Evolutionary conservation across 2,113 vertebrate genomes (phyloP), one percentile per base, ranked within the genome.

Genomic region (Talpa occidentalis): DNA sequence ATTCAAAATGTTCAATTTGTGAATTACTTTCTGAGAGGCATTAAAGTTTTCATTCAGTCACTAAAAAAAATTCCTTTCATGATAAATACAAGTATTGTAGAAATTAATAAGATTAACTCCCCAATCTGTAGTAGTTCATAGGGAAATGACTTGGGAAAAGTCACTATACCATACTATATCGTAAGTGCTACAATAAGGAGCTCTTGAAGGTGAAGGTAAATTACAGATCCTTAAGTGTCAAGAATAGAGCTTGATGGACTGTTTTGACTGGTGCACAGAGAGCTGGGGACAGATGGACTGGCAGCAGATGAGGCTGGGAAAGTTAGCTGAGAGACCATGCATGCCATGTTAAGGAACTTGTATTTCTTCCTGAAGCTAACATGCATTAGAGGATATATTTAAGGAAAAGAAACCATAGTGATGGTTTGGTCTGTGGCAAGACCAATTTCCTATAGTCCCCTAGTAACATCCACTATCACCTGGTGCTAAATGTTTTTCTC

Each of bases 351-450:
- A 77, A 88, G 67, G 4, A n/a, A 56, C 22, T 74, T 56, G 4
- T 32, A 47, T 80, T 59, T 94, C 56, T 42, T 62, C 72, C 56
- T 56, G 21, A 83, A 87, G 30, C 26, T 54, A 37, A 56, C 15
- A 26, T 79, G 24, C 19, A 21, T 77, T 72, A 28, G 49, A 88
- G 28, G 37, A 35, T 70, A 44, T 67, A 70, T 54, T 73, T 60
- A 90, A 85, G 64, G n/a, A 62, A 89, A 35, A 24, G 1, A 85
- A 62, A 84, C 35, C 5, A 32, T 16, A 35, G 5, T 30, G 10
- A 35, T n/a, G 74, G 22, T 82, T 93, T 83, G 44, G 28, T 72
- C 32, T 56, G 54, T 56, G 54, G 54, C 9, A 91, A 94, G 40
- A 85, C 44, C 16, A 19, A 47, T 44, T 90, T 92, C 30, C 74